Percentiles rank a stretch among this genome's conserved stretches.
Evolutionary conservation across 2,797 vertebrate genomes (phyloP).

Genomic region (Ctenochaetus hawaiiensis): DNA sequence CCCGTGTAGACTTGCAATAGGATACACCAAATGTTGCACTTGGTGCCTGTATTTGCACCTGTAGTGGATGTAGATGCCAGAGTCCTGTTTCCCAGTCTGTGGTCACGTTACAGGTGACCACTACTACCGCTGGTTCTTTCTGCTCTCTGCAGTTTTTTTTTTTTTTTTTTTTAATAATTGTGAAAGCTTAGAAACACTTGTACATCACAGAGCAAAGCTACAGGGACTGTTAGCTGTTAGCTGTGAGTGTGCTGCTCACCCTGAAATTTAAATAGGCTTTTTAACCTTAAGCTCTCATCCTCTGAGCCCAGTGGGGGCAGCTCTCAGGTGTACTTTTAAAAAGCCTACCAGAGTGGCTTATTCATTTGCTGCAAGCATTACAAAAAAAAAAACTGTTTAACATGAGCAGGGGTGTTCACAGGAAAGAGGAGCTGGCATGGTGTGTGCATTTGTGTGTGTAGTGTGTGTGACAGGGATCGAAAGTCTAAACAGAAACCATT

Average conservation of each 20-base stretch:
- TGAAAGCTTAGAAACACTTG: constrained; percentile 77
- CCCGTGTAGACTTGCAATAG: constrained; percentile 49
- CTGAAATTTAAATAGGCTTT: constrained; percentile 87
- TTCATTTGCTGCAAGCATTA: constrained; percentile 81
- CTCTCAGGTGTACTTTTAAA: constrained; percentile 84
- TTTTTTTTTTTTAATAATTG: constrained; percentile 28
- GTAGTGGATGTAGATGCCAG: constrained; percentile 50
- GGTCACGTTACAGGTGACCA: constrained; percentile 64
- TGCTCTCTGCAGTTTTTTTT: constrained; percentile 28
- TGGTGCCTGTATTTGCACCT: constrained; percentile 63
- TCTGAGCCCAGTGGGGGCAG: constrained; percentile 79
- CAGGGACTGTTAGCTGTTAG: constrained; percentile 77
- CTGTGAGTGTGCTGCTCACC: constrained; percentile 76
- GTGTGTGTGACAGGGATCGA: not conserved
- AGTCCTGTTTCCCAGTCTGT: constrained; percentile 52
- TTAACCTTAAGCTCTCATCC: constrained; percentile 85
- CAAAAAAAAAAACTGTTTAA: constrained; percentile 66
- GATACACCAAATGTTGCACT: constrained; percentile 35
- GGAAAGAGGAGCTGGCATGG: constrained; percentile 45
- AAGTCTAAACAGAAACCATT: constrained; percentile 51
- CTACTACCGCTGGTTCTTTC: constrained; percentile 46
- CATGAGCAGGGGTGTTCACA: constrained; percentile 64
- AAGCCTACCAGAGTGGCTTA: constrained; percentile 82
- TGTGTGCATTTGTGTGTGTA: constrained; percentile 9
- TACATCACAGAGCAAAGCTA: constrained; percentile 77